Conservation (phyloP, 2,797 vertebrate species). For the Distichodus sexfasciatus region DNA sequence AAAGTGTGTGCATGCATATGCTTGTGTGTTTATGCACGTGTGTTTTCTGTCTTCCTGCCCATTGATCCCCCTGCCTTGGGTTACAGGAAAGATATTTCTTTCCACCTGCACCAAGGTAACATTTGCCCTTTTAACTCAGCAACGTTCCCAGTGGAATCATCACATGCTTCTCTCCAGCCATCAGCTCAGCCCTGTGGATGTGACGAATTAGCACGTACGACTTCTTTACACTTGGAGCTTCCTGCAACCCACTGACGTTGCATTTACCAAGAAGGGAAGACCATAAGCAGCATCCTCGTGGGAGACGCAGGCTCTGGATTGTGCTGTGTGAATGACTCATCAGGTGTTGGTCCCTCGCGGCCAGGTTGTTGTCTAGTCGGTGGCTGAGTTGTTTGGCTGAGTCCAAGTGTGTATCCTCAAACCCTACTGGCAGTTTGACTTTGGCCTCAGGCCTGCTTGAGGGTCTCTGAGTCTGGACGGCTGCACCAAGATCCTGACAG, state of each 20-base stretch:
- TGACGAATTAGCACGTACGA: conserved; percentile 5
- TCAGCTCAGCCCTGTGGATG: neutral
- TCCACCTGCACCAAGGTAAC: conserved; percentile 45
- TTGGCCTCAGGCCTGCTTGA: conserved; percentile 29
- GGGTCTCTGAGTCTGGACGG: conserved; percentile 44
- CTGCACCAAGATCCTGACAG: conserved; percentile 49
- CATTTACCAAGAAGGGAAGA: neutral
- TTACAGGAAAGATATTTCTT: conserved; percentile 56
- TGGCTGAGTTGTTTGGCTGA: neutral
- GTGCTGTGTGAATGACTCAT: conserved; percentile 23
- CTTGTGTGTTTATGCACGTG: conserved; percentile 36
- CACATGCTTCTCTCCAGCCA: neutral
- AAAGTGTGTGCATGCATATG: conserved; percentile 14
- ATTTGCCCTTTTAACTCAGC: conserved; percentile 23
- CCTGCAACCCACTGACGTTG: neutral
- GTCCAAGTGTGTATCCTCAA: neutral
- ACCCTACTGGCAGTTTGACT: neutral
- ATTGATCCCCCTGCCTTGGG: conserved; percentile 44
- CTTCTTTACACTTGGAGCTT: neutral
- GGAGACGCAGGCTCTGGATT: neutral
- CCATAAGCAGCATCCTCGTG: neutral
- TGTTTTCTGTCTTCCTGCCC: conserved; percentile 42
- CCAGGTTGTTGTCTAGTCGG: conserved; percentile 22
- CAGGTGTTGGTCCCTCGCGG: neutral
- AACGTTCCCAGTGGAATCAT: conserved; percentile 37